These are phyloP conservation scores for Felis chaus DNA, from an alignment of 2,113 vertebrate species.

Conservation along the genomic window DNA sequence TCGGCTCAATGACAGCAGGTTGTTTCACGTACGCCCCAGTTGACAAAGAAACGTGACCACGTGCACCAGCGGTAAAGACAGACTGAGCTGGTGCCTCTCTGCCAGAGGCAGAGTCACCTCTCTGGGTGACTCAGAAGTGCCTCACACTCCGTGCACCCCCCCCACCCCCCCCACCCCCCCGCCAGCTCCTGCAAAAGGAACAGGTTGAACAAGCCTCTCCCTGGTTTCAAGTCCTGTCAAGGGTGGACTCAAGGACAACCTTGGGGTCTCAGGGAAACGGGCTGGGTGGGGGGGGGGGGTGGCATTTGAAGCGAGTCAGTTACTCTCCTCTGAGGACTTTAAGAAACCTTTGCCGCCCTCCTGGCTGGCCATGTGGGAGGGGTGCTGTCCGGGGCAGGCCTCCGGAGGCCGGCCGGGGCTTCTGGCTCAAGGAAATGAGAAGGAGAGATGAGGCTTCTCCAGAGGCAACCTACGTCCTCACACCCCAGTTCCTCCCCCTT, in stretches of 20 bases:
- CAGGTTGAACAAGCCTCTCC: background rate
- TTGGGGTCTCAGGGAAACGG: background rate
- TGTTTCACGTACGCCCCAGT: background rate
- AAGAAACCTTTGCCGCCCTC: background rate
- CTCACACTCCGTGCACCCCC: background rate
- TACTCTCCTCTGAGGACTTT: background rate
- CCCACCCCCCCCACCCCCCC: no score
- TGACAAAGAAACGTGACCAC: background rate
- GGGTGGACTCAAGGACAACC: background rate
- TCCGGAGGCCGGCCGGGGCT: background rate
- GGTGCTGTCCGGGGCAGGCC: background rate
- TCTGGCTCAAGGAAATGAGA: background rate
- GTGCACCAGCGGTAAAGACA: background rate
- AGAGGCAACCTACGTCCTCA: no score
- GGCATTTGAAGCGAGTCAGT: background rate
- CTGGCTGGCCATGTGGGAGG: background rate
- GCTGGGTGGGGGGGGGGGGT: accelerated
- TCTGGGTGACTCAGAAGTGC: background rate
- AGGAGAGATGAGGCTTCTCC: background rate
- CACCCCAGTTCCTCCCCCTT: background rate
- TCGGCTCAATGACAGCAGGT: no score
- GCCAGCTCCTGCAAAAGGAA: background rate
- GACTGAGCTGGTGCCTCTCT: background rate
- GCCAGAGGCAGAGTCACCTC: background rate
- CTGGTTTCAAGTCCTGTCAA: background rate